Base-by-base conservation (phyloP, 1,140 invertebrate genomes). In the Drosophila repletoides region DNA sequence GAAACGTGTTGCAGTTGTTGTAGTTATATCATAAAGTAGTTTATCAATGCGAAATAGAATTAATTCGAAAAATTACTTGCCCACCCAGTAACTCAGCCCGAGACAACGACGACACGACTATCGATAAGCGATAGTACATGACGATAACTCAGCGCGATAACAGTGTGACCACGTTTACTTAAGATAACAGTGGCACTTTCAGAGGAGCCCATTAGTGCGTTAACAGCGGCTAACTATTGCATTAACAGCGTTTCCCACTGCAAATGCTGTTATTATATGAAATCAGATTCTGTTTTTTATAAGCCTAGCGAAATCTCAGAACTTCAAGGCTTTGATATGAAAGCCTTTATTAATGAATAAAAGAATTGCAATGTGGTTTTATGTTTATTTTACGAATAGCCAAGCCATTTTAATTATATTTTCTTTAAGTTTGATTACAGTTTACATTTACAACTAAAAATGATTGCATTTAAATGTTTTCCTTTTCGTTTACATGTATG, bases 341-440 rank as follows among this genome's bases (percentile, higher is more conserved):
- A n/a, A n/a, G n/a, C n/a, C 0, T 17, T 2, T 3, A 10, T 24
- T 29, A 26, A 5, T 29, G 29, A 64, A 24, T 36, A 52, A 71
- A 52, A 46, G 26, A 12, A 38, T n/a, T 24, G 10, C 28, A 7
- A 22, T n/a, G 1, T 26, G 24, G 9, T 41, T 61, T 45, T 72
- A 38, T 70, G 41, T 19, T 65, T 36, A 24, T 73, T 73, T 29
- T 73, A 66, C 58, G 60, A 83, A 86, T 86, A 86, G 80, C 80
- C 80, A 86, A 80, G 80, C 80, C 80, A 86, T 86, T 86, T 86
- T 66, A 38, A 74, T n/a, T n/a, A n/a, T n/a, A n/a, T 77, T 84
- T 76, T 84, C 56, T 71, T 83, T 60, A 75, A 17, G 59, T 84
- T 83, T 66, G 81, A 87, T 87, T 86, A 87, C 76, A 86, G 69